Evolutionary conservation across 2,113 vertebrate species (phyloP).

Genomic region (Oceanites oceanicus): DNA sequence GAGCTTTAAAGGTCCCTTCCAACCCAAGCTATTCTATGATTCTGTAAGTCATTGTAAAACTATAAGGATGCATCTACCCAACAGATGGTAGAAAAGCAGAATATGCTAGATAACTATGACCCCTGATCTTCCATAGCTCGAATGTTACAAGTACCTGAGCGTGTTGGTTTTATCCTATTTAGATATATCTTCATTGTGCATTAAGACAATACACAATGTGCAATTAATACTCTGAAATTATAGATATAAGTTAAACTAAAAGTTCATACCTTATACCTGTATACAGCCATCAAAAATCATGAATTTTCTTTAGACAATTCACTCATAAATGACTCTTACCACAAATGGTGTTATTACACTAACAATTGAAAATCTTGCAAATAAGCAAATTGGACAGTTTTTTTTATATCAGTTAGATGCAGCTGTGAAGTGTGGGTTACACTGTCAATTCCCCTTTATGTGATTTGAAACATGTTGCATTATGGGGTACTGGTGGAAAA

Average conservation of each 20-base stretch:
- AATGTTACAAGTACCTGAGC: not conserved
- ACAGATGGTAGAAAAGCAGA: not conserved
- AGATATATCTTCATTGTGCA: not conserved
- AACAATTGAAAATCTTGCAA: not conserved
- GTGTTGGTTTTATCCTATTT: not conserved
- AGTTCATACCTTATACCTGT: not conserved
- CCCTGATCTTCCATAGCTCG: not conserved
- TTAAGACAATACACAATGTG: not conserved
- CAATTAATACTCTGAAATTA: not conserved
- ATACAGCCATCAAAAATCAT: not conserved
- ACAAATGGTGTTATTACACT: not conserved
- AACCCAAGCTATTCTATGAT: not conserved
- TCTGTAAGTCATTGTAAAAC: not conserved
- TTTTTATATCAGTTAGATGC: not conserved
- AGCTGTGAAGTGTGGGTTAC: not conserved
- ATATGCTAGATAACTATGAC: not conserved
- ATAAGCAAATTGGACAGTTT: not conserved
- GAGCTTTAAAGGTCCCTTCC: not conserved
- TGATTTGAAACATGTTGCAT: not conserved
- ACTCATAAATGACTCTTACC: rapidly evolving
- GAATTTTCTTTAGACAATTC: not conserved
- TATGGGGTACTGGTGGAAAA: not conserved
- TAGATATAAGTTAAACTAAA: not conserved
- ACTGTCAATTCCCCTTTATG: not conserved
- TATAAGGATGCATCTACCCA: not conserved